These are phyloP conservation scores for Dysidea cf. avara DNA, from an alignment of 37 sponge, comb jelly and placozoan genomes.

Conservation along the genomic window DNA sequence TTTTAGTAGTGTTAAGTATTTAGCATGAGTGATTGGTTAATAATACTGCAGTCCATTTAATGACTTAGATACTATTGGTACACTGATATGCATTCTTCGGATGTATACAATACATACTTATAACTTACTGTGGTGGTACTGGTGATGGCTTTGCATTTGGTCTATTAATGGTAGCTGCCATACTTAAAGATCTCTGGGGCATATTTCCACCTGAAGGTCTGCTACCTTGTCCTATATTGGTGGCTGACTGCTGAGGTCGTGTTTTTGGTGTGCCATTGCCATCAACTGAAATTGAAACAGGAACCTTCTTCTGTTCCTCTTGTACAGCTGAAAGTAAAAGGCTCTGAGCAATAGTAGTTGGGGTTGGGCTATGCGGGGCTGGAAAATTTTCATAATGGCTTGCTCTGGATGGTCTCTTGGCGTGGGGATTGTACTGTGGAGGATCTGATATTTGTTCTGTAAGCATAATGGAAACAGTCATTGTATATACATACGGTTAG, in stretches of 20 bases:
- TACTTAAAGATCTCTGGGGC: too few species aligned
- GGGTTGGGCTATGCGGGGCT: neutral
- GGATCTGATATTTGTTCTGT: conserved; percentile 25
- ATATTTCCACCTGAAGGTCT: too few species aligned
- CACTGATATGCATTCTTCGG: too few species aligned
- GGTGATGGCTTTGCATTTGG: neutral
- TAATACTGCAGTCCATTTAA: too few species aligned
- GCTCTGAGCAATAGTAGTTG: neutral
- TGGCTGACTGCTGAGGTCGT: neutral
- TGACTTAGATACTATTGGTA: too few species aligned
- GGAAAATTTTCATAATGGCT: neutral
- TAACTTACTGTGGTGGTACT: neutral
- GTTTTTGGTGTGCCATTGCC: neutral
- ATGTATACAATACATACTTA: too few species aligned
- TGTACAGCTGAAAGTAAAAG: neutral
- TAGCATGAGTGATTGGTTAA: too few species aligned
- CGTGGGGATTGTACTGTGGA: conserved; percentile 42
- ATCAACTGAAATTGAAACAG: neutral
- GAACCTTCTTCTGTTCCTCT: neutral
- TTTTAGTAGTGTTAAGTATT: too few species aligned
- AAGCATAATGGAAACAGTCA: neutral
- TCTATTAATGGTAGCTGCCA: neutral
- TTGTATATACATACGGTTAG: too few species aligned
- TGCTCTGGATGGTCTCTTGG: conserved; percentile 8
- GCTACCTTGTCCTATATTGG: neutral